Evolutionary conservation across 2,888 invertebrate genomes (phyloP), one percentile per base, ranked within the genome.

Genomic region (Toxonevra muliebris): DNA sequence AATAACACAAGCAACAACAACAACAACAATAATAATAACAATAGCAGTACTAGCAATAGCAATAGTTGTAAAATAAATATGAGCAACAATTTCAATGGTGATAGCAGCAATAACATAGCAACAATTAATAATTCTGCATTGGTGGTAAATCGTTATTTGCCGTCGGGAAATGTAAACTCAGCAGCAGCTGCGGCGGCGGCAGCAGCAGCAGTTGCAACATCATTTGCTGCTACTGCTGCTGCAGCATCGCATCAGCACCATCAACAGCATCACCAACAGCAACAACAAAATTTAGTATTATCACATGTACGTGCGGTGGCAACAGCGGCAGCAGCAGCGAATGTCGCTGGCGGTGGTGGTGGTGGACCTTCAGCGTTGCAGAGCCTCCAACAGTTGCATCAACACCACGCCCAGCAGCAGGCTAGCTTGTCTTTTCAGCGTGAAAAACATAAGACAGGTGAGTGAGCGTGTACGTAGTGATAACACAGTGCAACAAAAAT

Each of bases 331-430:
- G 79, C 78, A 4, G 80, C 73, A 9, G 79, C 78, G 52, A 30
- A 30, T 30, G 30, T 30, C 30, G 30, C 7, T 30, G 30, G 30
- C 30, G 30, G 30, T 30, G 30, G 30, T 30, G 30, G 30, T 30
- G 30, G 30, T 30, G 30, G 30, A 17, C 82, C 84, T 12, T 83
- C 84, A 40, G 85, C 85, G 7, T 70, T 85, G 66, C 86, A 86
- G 73, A 85, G 85, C 68, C 76, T 85, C 9, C 86, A 86, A 65
- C 86, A 85, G 68, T 71, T 85, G 57, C 85, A 85, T 71, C 85
- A 85, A 60, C 84, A 85, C 70, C 86, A 86, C 73, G 82, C 84
- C 12, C 80, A 79, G 69, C 81, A 85, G 66, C 82, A 82, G 71
- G 81, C 77, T 5, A 75, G 76, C 45, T 71, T 82, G 30, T 80